phyloP scores from a whole-genome alignment of 2,113 vertebrate genomes.

The Tenebrosternarchus preto region DNA sequence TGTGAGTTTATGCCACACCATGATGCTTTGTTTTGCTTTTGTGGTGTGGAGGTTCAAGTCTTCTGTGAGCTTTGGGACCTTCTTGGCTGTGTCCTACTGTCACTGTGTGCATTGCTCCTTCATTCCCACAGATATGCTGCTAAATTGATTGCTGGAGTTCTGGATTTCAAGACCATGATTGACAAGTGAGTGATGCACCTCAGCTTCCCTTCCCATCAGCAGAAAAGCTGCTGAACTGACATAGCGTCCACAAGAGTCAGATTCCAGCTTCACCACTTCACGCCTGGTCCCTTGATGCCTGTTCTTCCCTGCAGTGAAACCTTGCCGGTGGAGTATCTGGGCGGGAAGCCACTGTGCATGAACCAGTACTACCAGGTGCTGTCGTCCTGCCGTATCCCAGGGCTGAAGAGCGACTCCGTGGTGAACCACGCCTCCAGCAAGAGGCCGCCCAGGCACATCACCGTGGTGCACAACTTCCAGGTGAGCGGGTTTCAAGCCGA shows the following conservation, averaged over 20 bases:
- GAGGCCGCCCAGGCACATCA: slow-evolving; percentile 85
- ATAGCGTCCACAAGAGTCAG: too few relatives aligned
- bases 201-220: too few relatives aligned
- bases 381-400: slow-evolving; percentile 92
- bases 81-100: neutral
- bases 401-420: slow-evolving; percentile 83
- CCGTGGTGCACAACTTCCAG: slow-evolving; percentile 92
- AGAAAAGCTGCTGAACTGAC: too few relatives aligned
- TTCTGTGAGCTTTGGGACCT: neutral
- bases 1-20: neutral
- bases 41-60: neutral
- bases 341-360: slow-evolving; percentile 91
- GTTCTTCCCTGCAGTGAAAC: slow-evolving; percentile 78
- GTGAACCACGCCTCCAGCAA: slow-evolving; percentile 82
- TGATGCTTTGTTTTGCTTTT: neutral
- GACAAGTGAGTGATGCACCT: slow-evolving; percentile 85
- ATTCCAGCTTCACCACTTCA: neutral
- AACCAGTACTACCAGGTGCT: slow-evolving; percentile 96
- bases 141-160: slow-evolving; percentile 88
- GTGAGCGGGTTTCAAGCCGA: slow-evolving; percentile 65
- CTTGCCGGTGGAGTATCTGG: slow-evolving; percentile 85
- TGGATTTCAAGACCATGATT: slow-evolving; percentile 96
- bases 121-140: slow-evolving; percentile 84
- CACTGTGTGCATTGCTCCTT: neutral
- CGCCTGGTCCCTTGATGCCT: neutral